Conservation (phyloP, 2,797 vertebrate species). For the Melanotaenia parkinsoni region DNA sequence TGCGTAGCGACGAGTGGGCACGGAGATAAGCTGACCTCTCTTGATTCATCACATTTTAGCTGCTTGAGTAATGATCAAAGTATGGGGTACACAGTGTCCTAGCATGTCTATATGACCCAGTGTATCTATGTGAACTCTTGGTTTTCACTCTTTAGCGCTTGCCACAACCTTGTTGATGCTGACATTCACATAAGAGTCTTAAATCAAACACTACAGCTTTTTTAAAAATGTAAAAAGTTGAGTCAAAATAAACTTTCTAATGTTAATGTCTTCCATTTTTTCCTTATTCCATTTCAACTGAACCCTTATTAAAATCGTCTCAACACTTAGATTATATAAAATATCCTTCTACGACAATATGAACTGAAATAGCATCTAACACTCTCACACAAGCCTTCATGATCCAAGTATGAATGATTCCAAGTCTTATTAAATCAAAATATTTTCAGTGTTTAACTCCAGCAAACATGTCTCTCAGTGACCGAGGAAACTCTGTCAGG, state of each 20-base stretch:
- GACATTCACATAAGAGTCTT: not conserved
- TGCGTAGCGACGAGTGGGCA: not conserved
- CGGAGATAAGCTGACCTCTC: not conserved
- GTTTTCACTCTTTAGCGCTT: constrained; percentile 1
- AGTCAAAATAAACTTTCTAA: constrained; percentile 4
- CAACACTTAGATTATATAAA: constrained; percentile 4
- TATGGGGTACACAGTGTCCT: constrained; percentile 25
- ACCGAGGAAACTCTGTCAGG: constrained; percentile 66
- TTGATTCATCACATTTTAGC: constrained; percentile 2
- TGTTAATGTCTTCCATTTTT: constrained; percentile 7
- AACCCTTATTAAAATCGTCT: constrained; percentile 18
- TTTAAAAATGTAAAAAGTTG: constrained; percentile 4
- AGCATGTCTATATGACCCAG: constrained; percentile 2
- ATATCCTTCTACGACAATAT: constrained; percentile 31
- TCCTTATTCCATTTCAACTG: constrained; percentile 5
- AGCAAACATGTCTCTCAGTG: constrained; percentile 43
- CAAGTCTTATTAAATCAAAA: constrained; percentile 42
- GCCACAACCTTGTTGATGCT: constrained; percentile 16
- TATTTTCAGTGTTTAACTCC: constrained; percentile 57
- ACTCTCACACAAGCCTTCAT: constrained; percentile 27
- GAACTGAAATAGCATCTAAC: constrained; percentile 42
- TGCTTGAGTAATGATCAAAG: constrained; percentile 34
- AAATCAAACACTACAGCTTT: not conserved
- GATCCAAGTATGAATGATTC: constrained; percentile 20
- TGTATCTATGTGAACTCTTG: constrained; percentile 22